phyloP scores from a whole-genome alignment of 2,888 invertebrate species.

The Cyaniris semiargus region DNA sequence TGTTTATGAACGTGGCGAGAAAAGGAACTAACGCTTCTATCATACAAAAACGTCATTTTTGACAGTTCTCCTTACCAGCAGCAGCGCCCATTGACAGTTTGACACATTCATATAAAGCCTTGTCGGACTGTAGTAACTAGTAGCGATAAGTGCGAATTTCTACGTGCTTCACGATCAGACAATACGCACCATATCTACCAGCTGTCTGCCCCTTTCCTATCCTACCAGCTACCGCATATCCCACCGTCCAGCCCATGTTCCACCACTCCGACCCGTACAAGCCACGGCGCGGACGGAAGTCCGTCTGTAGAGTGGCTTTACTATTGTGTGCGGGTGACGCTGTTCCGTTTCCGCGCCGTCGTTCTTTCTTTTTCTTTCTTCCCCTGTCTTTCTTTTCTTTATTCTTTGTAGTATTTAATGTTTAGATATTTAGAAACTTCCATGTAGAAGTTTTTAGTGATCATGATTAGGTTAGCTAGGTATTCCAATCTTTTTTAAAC shows the following conservation, averaged over 20 bases:
- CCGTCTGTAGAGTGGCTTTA: constrained; percentile 32
- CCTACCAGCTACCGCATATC: not conserved
- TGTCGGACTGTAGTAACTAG: too few relatives aligned
- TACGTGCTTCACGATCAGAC: too few relatives aligned
- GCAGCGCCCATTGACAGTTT: too few relatives aligned
- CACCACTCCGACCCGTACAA: constrained; percentile 33
- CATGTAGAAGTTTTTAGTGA: not conserved
- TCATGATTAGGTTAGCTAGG: not conserved
- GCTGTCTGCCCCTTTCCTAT: too few relatives aligned
- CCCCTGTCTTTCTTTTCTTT: constrained; percentile 26
- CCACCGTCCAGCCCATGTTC: not conserved
- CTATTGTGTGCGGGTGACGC: constrained; percentile 38
- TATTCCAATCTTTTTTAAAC: not conserved
- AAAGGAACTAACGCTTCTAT: too few relatives aligned
- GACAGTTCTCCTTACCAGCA: too few relatives aligned
- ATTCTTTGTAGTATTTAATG: not conserved
- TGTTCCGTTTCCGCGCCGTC: constrained; percentile 43
- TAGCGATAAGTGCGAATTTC: too few relatives aligned
- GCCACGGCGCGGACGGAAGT: constrained; percentile 44
- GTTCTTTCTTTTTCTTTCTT: constrained; percentile 38
- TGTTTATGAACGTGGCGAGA: too few relatives aligned
- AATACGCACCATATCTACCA: too few relatives aligned
- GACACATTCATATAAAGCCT: too few relatives aligned
- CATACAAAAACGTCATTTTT: too few relatives aligned
- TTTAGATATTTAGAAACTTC: not conserved